phyloP scores from a whole-genome alignment of 2,797 vertebrate genomes.

The Alcedo quadribrachys region DNA sequence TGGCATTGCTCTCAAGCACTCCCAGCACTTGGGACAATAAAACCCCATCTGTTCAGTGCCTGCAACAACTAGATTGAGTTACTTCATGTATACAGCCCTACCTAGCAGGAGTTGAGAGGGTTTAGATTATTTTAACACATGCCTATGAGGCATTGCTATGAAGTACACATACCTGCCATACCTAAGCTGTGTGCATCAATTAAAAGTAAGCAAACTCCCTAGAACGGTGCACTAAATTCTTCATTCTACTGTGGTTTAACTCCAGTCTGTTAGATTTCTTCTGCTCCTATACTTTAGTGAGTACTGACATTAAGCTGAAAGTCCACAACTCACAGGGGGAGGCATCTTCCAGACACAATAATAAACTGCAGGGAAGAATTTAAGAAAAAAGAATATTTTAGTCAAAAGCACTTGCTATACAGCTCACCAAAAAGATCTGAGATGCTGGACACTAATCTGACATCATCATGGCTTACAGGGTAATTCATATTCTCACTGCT shows the following conservation, averaged over 20 bases:
- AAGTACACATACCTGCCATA: neutral
- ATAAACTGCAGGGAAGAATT: constrained; percentile 35
- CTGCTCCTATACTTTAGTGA: constrained; percentile 26
- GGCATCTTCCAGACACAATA: constrained; percentile 41
- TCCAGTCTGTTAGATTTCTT: neutral
- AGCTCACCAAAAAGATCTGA: neutral
- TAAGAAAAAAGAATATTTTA: constrained; percentile 56
- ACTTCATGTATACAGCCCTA: neutral
- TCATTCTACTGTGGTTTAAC: constrained; percentile 4
- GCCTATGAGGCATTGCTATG: neutral
- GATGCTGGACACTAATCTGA: constrained; percentile 11
- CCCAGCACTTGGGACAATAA: constrained; percentile 26
- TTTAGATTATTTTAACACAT: neutral
- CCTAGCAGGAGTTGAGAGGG: constrained; percentile 19
- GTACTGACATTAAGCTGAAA: constrained; percentile 54
- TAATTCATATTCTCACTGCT: neutral
- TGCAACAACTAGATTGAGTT: constrained; percentile 30
- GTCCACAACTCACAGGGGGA: constrained; percentile 28
- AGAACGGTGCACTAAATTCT: neutral
- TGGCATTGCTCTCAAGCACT: neutral
- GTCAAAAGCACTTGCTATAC: constrained; percentile 37
- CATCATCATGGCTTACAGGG: constrained; percentile 31
- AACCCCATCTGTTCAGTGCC: constrained; percentile 48
- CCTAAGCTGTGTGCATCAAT: neutral
- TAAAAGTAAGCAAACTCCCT: constrained; percentile 29